phyloP scores from a whole-genome alignment of 2,797 vertebrate genomes.

The Onychomys leucogaster region DNA sequence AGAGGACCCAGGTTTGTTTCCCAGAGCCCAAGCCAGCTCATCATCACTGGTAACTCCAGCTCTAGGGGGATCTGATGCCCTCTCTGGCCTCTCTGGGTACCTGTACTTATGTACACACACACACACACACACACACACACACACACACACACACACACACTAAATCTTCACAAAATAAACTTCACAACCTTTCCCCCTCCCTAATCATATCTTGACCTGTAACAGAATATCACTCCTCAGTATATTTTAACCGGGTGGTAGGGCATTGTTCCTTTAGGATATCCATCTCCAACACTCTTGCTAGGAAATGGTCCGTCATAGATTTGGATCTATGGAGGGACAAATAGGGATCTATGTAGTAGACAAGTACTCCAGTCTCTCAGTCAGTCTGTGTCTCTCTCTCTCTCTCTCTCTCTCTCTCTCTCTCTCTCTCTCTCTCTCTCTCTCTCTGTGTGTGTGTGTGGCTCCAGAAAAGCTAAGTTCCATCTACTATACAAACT shows the following conservation, averaged over 20 bases:
- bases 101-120: not conserved
- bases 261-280: not conserved
- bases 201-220: not conserved
- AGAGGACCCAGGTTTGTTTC: not conserved
- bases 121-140: no score
- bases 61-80: not conserved
- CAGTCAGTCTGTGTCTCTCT: no score
- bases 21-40: not conserved
- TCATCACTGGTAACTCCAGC: not conserved
- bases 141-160: not conserved
- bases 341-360: not conserved
- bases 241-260: not conserved
- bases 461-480: not conserved
- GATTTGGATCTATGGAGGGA: not conserved
- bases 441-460: not conserved
- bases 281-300: not conserved
- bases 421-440: not conserved
- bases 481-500: not conserved
- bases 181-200: not conserved
- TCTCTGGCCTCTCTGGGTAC: not conserved
- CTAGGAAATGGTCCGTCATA: not conserved
- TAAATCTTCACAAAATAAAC: not conserved
- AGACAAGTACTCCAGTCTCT: not conserved
- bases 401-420: not conserved
- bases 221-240: conserved; percentile 29